Evolutionary conservation across 2,797 vertebrate genomes (phyloP), one percentile per base, ranked within the genome.

Genomic region (Chaetodon trifasciatus): DNA sequence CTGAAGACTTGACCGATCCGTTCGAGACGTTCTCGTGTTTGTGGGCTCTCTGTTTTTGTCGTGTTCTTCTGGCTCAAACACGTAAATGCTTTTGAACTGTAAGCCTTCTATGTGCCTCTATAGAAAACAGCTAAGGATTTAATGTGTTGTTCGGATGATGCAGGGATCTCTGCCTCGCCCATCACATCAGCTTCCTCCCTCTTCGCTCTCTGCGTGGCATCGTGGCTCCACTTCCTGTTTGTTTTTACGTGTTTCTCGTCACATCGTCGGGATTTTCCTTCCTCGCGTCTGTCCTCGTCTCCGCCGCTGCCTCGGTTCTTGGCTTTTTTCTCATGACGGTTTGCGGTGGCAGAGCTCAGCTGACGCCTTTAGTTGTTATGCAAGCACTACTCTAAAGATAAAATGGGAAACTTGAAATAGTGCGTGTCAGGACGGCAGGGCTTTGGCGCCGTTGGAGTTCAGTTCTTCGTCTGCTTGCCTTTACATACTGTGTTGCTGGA

Each of bases 101-200:
- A 82, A 89, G 85, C 92, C 93, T 94, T 93, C 87, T 87, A 82
- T 92, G 93, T 94, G 92, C 92, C 92, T 93, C 53, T 75, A 13
- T 88, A 79, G 74, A 71, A 84, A 89, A 70, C 24, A 44, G 81
- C 70, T 74, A 60, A 76, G 67, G 47, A 79, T 70, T 28, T 6
- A 47, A 56, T 37, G 28, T 75, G 53, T 76, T 50, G 63, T 57
- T 17, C 2, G 62, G 65, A 78, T 6, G 86, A 70, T 15, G 84
- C 78, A 53, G 72, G 75, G 63, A 66, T 63, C 44, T 75, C 70
- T 39, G 52, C 66, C 60, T 49, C 74, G 58, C 71, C 40, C 53
- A 2, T 71, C 75, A 35, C 1, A 28, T 46, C 78, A 37, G 74
- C 63, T 56, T 70, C 70, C 64, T 60, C 53, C n/a, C 68, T 32